Base-by-base conservation (phyloP, 2,797 vertebrate genomes). In the Brachyalestes nurse region DNA sequence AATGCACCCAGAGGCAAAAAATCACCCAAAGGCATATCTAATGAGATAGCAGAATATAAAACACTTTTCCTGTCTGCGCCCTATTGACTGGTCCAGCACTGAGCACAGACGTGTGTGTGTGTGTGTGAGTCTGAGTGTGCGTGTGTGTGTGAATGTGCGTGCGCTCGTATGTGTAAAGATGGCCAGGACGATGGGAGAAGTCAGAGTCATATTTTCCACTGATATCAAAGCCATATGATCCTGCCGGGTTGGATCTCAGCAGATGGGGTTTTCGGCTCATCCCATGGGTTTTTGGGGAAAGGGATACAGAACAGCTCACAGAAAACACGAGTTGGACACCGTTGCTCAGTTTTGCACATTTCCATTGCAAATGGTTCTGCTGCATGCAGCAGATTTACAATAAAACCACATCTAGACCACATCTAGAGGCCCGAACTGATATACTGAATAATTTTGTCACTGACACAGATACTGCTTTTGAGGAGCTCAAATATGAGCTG, bases 181-280 rank as follows among this genome's bases (percentile, higher is more conserved):
- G 75, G 79, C 86, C 84, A 84, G 83, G 86, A 76, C 49, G 75
- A 78, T 85, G 67, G 82, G 78, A 85, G 81, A 84, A 91, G 88
- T 81, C 83, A 88, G 86, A 91, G 91, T 93, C 92, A 94, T 92
- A 93, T 93, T 94, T 95, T 95, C 92, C 93, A 92, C 87, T 91
- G 86, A 93, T 94, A 94, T 94, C 90, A 92, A 93, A 94, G 91
- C 93, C 93, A 95, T 93, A 93, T 95, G 93, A 81, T 84, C 34
- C 25, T 81, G 75, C 78, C 61, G 55, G 67, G 89, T 87, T 88
- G 88, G 86, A 88, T 92, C 88, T 92, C 87, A 89, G 86, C 84
- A 91, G 91, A 90, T 89, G 78, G 62, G 53, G 61, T 72, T 86
- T 83, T 71, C 66, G 61, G 83, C 69, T 73, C 72, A 78, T 83